Conservation (phyloP, 2,797 vertebrate genomes). For the Scarus forsteni region DNA sequence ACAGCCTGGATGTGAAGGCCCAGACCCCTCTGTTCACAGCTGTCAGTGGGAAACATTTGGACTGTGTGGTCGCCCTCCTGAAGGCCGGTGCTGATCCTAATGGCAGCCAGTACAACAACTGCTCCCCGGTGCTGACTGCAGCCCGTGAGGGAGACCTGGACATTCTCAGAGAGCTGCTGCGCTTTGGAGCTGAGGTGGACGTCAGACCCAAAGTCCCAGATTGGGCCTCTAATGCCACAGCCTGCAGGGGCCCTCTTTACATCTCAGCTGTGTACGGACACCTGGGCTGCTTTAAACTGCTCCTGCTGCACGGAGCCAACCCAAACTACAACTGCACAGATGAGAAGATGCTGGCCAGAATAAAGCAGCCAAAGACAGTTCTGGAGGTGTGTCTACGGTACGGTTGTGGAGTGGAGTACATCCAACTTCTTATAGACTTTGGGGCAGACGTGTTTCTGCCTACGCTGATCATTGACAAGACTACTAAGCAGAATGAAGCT, state of each 20-base stretch:
- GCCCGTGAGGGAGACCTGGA: conserved; percentile 88
- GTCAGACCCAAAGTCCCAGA: conserved; percentile 87
- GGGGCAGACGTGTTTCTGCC: conserved; percentile 93
- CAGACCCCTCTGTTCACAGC: conserved; percentile 96
- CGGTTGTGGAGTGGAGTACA: conserved; percentile 86
- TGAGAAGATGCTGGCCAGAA: conserved; percentile 83
- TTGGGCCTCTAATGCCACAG: conserved; percentile 87
- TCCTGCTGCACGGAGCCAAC: conserved; percentile 91
- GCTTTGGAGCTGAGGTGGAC: conserved; percentile 87
- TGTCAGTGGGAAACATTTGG: conserved; percentile 90
- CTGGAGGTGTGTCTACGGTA: conserved; percentile 92
- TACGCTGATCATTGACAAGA: conserved; percentile 72
- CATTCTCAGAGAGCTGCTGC: conserved; percentile 88
- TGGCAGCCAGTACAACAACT: conserved; percentile 94
- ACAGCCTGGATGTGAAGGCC: conserved; percentile 94
- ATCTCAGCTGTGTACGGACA: conserved; percentile 92
- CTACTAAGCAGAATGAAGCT: conserved; percentile 80
- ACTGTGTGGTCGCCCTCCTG: conserved; percentile 89
- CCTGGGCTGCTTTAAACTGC: conserved; percentile 90
- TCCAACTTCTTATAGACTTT: conserved; percentile 93
- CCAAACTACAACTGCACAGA: conserved; percentile 95
- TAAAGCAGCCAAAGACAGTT: conserved; percentile 91
- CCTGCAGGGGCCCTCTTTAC: conserved; percentile 93
- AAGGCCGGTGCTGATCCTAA: conserved; percentile 90
- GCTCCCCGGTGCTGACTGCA: conserved; percentile 90